Conservation (phyloP, 2,888 invertebrate species). For the Ormyrus labotus region DNA sequence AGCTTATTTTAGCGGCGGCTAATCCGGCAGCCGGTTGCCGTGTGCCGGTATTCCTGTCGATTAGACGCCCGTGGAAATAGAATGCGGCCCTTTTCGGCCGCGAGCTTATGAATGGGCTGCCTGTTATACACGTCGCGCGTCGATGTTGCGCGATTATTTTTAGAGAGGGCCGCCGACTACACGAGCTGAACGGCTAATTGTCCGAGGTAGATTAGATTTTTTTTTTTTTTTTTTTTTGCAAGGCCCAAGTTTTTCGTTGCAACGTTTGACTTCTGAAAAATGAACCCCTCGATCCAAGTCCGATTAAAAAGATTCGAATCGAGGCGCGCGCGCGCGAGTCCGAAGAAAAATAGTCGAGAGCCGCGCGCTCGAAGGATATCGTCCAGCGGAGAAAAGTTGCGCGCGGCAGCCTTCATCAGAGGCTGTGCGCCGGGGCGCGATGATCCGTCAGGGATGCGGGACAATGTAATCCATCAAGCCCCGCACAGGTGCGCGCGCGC, state of each 20-base stretch:
- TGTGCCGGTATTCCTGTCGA: constrained; percentile 17
- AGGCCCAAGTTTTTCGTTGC: no score
- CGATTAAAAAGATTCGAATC: not conserved
- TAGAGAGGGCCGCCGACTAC: not conserved
- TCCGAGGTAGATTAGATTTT: no score
- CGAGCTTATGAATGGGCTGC: not conserved
- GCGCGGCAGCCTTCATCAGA: no score
- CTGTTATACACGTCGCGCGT: not conserved
- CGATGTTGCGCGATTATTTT: not conserved
- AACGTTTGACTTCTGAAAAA: no score
- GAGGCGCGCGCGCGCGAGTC: not conserved
- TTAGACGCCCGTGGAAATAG: constrained; percentile 13
- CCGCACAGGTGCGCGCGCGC: constrained; percentile 62
- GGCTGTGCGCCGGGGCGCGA: constrained; percentile 33
- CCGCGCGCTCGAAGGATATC: no score
- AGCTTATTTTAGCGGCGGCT: no score
- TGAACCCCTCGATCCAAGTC: no score
- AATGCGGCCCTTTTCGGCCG: not conserved
- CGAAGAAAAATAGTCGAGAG: no score
- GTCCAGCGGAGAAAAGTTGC: no score
- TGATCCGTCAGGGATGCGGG: constrained; percentile 72
- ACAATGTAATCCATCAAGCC: constrained; percentile 74
- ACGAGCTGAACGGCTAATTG: not conserved
- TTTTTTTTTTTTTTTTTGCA: no score
- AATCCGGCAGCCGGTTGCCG: no score